Base-by-base conservation (phyloP, 1,140 invertebrate genomes). In the Drosophila nigromelanica region DNA sequence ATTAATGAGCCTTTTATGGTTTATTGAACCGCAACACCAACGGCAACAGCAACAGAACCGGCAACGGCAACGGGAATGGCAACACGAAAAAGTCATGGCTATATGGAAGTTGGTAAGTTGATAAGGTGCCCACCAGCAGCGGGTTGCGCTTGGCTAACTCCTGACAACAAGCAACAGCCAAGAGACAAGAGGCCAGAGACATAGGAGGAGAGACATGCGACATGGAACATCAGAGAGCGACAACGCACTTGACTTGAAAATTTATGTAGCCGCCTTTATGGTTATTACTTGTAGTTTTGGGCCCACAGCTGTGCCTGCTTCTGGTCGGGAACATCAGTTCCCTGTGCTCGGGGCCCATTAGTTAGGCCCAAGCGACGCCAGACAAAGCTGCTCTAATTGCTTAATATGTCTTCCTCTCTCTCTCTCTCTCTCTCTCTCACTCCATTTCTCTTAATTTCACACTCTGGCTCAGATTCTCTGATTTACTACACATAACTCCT, bases 1-100 rank as follows among this genome's bases (percentile, higher is more conserved):
- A 91, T 91, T 91, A 91, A 91, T 91, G 89, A 91, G 89, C 78
- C 82, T 90, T 91, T 90, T 91, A 91, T 91, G 89, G 89, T 90
- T 91, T 91, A 91, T 91, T 91, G 89, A 90, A 91, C 89, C 89
- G 81, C 80, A 89, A 70, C 75, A 69, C 37, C 48, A 45, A 18
- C 67, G 45, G 18, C 39, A 35, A 50, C 18, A 30, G 30, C 24
- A 21, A 35, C 24, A 39, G 39, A 27, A 48, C 21, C 50, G 51
- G 48, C 42, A 48, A 40, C 40, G 35, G 27, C 27, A 39, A 14
- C 55, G 24, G 39, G 14, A 24, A n/a, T 8, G 42, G 45, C 67
- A 75, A 74, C 63, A 69, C 62, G 73, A 75, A 73, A 77, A 74
- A 77, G 74, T 71, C 76, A 80, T 73, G 81, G 81, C 73, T 18